Percentiles rank a stretch among this genome's conserved stretches.
These are phyloP conservation scores for Pachyramphus minor DNA, from an alignment of 2,113 vertebrate genomes.

Conservation along the genomic window DNA sequence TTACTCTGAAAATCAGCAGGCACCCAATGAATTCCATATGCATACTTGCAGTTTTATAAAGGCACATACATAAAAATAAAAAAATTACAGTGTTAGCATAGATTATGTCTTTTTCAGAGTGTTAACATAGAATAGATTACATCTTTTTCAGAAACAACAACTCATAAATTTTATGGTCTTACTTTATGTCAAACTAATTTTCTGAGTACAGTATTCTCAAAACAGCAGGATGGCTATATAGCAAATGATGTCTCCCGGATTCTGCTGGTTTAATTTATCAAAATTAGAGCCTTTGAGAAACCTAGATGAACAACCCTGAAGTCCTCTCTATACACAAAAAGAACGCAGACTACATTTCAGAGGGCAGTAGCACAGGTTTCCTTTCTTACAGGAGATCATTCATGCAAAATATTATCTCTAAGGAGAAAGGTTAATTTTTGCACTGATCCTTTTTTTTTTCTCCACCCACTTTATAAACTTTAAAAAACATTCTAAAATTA, in stretches of 20 bases:
- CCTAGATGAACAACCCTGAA: neutral
- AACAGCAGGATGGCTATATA: neutral
- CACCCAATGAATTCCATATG: neutral
- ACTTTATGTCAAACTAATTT: conserved; percentile 41
- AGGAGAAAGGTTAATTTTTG: neutral
- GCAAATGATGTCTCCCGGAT: neutral
- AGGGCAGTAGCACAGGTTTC: neutral
- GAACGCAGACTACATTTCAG: neutral
- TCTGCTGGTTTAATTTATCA: neutral
- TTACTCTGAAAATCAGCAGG: neutral
- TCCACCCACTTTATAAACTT: neutral
- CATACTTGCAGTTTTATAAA: neutral
- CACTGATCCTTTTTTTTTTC: neutral
- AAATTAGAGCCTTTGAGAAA: conserved; percentile 23
- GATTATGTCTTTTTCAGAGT: neutral
- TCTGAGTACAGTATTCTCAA: conserved; percentile 1
- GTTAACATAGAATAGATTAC: neutral
- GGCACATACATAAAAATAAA: neutral
- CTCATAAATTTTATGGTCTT: neutral
- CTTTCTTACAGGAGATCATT: neutral
- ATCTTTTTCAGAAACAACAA: conserved; percentile 17
- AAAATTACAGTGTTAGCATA: neutral
- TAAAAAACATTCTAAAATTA: neutral
- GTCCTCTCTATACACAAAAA: neutral
- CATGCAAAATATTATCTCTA: neutral